Evolutionary conservation across 2,888 invertebrate species (phyloP).

Genomic region (Pterobdella sp.): DNA sequence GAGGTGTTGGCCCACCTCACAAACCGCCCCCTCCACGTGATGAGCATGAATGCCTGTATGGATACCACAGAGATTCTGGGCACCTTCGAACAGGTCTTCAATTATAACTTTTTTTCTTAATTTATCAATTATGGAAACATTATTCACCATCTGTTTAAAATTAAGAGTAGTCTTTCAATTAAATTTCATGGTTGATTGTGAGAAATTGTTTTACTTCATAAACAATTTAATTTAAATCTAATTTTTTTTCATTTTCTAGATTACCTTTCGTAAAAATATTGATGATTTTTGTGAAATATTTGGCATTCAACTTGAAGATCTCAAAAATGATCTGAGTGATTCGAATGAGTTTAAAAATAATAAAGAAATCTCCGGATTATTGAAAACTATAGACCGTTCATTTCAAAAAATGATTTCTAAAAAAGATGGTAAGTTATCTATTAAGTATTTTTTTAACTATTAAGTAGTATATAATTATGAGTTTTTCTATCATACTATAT

Average conservation of each 20-base stretch:
- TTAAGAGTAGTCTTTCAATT: background rate
- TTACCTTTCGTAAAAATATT: background rate
- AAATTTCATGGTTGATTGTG: background rate
- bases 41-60: conserved; percentile 81
- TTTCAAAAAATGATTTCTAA: too few relatives aligned
- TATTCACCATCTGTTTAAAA: background rate
- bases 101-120: too few relatives aligned
- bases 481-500: too few relatives aligned
- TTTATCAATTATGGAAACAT: background rate
- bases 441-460: too few relatives aligned
- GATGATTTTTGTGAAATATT: background rate
- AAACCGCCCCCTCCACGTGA: conserved; percentile 65
- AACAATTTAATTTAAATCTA: background rate
- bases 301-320: conserved; percentile 8
- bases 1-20: conserved; percentile 67
- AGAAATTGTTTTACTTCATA: background rate
- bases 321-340: background rate
- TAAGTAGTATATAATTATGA: too few relatives aligned
- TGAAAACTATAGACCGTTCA: too few relatives aligned
- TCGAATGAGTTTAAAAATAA: too few relatives aligned
- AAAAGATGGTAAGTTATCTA: too few relatives aligned
- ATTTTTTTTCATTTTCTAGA: conserved; percentile 2
- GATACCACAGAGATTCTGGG: conserved; percentile 90
- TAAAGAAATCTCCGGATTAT: too few relatives aligned
- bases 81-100: conserved; percentile 86